phyloP scores from a whole-genome alignment of 1,140 invertebrate genomes.

The Cydia strobilella region DNA sequence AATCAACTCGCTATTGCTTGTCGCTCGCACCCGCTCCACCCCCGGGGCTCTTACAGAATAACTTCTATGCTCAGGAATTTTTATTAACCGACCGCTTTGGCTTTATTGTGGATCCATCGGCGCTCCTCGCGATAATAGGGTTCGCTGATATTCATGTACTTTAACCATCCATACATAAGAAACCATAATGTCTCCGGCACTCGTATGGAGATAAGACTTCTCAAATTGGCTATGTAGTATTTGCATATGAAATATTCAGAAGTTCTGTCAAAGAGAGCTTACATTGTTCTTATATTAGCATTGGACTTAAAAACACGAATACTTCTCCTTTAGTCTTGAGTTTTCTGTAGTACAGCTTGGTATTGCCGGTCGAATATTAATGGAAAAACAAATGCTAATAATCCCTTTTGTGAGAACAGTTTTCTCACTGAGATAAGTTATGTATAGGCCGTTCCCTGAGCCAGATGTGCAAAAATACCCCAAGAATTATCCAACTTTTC shows the following conservation, averaged over 20 bases:
- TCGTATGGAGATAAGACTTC: not conserved
- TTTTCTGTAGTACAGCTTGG: too few species aligned
- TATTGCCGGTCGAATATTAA: too few species aligned
- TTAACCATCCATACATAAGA: not conserved
- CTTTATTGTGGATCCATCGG: constrained; percentile 29
- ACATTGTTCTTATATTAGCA: constrained; percentile 1
- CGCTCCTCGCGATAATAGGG: not conserved
- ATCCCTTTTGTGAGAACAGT: too few species aligned
- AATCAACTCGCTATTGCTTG: not conserved
- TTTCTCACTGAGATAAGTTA: too few species aligned
- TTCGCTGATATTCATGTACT: constrained; percentile 22
- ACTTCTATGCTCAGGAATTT: constrained; percentile 71
- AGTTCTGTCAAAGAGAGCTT: constrained; percentile 20
- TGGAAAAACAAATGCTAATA: too few species aligned
- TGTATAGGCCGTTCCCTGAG: too few species aligned
- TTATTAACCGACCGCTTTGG: constrained; percentile 68
- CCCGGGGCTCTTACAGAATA: constrained; percentile 67
- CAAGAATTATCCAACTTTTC: too few species aligned
- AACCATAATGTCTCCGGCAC: not conserved
- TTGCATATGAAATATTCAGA: constrained; percentile 31
- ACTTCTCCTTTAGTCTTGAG: too few species aligned
- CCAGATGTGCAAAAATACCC: too few species aligned
- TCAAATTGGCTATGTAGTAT: not conserved
- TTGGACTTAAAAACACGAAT: not conserved
- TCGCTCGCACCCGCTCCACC: constrained; percentile 40